These are phyloP conservation scores for Mamestra configurata DNA, from an alignment of 1,140 invertebrate genomes.

Conservation along the genomic window DNA sequence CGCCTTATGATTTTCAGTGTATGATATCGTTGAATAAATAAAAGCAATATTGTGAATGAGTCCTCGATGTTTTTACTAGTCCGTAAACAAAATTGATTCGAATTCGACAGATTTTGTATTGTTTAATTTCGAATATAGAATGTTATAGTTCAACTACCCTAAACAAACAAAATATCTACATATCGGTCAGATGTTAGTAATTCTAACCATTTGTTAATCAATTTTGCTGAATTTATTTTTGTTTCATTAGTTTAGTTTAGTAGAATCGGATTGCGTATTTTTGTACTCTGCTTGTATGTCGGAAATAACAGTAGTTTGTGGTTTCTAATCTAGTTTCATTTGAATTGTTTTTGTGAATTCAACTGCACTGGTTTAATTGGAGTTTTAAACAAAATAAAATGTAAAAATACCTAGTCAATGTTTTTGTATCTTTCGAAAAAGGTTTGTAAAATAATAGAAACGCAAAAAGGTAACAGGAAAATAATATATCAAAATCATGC, in stretches of 20 bases:
- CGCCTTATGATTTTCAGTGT: no score
- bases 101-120: neutral
- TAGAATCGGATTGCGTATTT: neutral
- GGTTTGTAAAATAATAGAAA: no score
- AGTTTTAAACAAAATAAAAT: slow-evolving; percentile 9
- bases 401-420: neutral
- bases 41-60: neutral
- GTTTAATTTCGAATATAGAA: neutral
- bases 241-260: neutral
- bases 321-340: neutral
- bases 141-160: neutral
- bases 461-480: no score
- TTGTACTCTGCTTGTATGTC: neutral
- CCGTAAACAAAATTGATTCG: neutral
- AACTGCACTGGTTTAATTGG: slow-evolving; percentile 5
- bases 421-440: neutral
- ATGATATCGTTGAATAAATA: no score
- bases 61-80: neutral
- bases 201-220: neutral
- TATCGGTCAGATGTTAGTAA: neutral
- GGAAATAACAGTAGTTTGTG: slow-evolving; percentile 7
- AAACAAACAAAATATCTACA: neutral
- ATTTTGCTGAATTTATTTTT: neutral
- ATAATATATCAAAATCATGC: no score
- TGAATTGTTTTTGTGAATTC: slow-evolving; percentile 5